A percentile compares a stretch with the other conserved stretches of the same genome.
Evolutionary conservation across 2,888 invertebrate species (phyloP).

Genomic region (Eupithecia vulgata): DNA sequence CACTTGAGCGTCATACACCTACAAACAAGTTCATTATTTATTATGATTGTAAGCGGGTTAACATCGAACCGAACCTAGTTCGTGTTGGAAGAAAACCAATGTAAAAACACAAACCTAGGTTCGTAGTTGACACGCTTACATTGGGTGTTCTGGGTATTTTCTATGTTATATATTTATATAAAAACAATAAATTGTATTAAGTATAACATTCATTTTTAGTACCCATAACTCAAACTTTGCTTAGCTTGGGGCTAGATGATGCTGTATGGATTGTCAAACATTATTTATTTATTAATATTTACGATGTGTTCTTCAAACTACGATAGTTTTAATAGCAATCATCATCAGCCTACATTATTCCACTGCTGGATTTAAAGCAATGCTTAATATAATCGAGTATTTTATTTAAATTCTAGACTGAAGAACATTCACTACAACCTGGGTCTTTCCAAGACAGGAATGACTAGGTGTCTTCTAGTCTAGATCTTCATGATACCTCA

Average conservation of each 20-base stretch:
- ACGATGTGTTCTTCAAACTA: background rate
- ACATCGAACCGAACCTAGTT: background rate
- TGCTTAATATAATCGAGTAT: too few relatives aligned
- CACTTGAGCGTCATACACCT: conserved; percentile 79
- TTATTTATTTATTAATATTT: too few relatives aligned
- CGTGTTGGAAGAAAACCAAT: background rate
- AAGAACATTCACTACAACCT: background rate
- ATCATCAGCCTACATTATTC: background rate
- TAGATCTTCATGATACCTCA: background rate
- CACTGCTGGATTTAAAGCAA: too few relatives aligned
- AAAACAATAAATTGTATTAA: too few relatives aligned
- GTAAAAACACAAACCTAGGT: too few relatives aligned
- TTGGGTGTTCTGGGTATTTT: too few relatives aligned
- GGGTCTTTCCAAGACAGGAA: background rate
- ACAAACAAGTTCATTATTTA: conserved; percentile 1
- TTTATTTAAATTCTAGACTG: background rate
- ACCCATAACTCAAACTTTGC: too few relatives aligned
- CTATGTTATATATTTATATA: too few relatives aligned
- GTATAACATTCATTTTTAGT: too few relatives aligned
- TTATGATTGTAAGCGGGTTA: background rate
- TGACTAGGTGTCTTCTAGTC: background rate
- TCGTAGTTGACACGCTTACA: too few relatives aligned
- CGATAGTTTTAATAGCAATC: background rate
- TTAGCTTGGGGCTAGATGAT: too few relatives aligned
- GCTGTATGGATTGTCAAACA: too few relatives aligned